Conservation (phyloP, 2,797 vertebrate species). For the Platyrinchus mystaceus region DNA sequence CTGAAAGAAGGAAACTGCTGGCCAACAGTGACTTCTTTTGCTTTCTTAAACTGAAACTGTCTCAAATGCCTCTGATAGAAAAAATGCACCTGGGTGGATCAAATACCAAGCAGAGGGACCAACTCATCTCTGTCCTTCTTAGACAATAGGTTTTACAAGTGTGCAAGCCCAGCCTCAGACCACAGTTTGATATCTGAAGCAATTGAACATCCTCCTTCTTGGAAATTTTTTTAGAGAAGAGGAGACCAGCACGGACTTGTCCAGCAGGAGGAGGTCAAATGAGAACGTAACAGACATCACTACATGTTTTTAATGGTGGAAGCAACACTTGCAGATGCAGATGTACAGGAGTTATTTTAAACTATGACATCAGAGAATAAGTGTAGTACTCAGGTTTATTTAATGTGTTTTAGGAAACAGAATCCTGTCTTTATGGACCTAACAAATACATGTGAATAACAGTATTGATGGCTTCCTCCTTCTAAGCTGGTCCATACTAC, state of each 20-base stretch:
- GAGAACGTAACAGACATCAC: neutral
- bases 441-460: conserved; percentile 6
- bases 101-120: neutral
- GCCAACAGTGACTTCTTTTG: neutral
- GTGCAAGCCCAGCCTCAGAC: neutral
- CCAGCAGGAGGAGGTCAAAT: neutral
- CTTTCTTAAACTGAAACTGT: neutral
- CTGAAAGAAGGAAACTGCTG: neutral
- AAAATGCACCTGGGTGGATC: neutral
- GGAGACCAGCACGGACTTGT: neutral
- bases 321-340: neutral
- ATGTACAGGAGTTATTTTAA: neutral
- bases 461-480: neutral
- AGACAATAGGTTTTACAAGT: neutral
- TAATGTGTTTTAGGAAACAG: conserved; percentile 10
- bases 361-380: neutral
- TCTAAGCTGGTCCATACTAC: neutral
- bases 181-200: neutral
- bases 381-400: neutral
- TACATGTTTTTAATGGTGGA: neutral
- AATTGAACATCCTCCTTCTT: neutral
- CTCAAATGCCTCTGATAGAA: neutral
- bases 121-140: neutral
- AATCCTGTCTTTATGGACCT: conserved; percentile 35
- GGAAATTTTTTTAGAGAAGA: neutral